Conservation (phyloP, 2,113 vertebrate species). For the Tretioscincus oriximinensis region DNA sequence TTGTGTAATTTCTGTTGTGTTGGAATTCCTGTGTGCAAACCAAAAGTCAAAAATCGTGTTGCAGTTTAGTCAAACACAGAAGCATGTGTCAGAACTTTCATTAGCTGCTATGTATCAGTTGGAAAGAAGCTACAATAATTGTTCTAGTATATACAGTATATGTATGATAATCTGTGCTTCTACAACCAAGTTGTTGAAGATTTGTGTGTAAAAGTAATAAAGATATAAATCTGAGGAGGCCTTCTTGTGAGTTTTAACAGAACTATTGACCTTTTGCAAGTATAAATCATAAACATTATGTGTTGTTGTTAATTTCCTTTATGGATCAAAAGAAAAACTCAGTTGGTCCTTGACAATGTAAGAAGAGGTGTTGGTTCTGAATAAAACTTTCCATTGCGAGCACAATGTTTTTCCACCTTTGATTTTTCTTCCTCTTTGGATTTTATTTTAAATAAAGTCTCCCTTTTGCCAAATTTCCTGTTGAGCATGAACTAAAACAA, state of each 20-base stretch:
- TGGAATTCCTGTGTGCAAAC: not conserved
- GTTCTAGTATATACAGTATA: not conserved
- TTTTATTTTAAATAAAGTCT: constrained; percentile 1
- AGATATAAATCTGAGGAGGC: not conserved
- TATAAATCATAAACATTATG: constrained; percentile 16
- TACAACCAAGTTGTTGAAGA: too few relatives aligned
- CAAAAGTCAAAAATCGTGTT: not conserved
- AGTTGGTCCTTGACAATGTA: not conserved
- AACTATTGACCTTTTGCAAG: not conserved
- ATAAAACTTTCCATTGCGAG: not conserved
- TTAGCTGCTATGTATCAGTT: constrained; percentile 7
- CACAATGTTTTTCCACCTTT: constrained; percentile 27
- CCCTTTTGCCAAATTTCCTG: not conserved
- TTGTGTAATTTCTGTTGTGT: constrained; percentile 36
- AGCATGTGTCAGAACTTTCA: not conserved
- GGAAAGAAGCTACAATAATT: not conserved
- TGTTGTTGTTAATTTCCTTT: constrained; percentile 27
- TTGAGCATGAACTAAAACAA: constrained; percentile 10
- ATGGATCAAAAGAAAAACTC: constrained; percentile 5
- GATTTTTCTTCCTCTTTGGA: constrained; percentile 26
- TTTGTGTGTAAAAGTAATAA: too few relatives aligned
- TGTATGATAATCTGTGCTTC: not conserved
- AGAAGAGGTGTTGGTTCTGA: constrained; percentile 4
- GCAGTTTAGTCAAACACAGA: constrained; percentile 20
- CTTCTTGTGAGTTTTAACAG: constrained; percentile 5